A percentile compares a stretch with the other conserved stretches of the same genome.
Evolutionary conservation across 2,797 vertebrate genomes (phyloP).

Genomic region (Oreonectes daqikongensis): DNA sequence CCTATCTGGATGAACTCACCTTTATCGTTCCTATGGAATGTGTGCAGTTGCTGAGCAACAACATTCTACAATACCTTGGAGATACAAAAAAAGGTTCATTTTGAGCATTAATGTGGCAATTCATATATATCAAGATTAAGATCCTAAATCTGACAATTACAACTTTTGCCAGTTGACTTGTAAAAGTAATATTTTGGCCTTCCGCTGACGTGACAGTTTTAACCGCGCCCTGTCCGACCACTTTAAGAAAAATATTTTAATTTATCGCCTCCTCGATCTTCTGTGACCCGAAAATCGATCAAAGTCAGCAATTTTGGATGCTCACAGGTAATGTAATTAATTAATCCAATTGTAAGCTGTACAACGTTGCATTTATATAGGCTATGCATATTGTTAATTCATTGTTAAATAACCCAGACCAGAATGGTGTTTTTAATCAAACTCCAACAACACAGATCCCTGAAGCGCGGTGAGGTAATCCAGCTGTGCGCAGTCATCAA

Average conservation of each 20-base stretch:
- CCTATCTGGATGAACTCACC: slow-evolving; percentile 33
- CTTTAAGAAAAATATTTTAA: no score
- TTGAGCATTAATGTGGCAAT: slow-evolving; percentile 20
- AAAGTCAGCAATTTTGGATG: no score
- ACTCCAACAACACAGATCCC: no score
- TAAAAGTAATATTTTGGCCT: background rate
- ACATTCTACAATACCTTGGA: slow-evolving; percentile 21
- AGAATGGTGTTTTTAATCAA: no score
- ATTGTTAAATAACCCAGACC: no score
- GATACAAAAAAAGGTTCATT: slow-evolving; percentile 27
- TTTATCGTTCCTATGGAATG: slow-evolving; percentile 20
- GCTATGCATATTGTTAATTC: no score
- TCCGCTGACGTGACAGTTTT: background rate
- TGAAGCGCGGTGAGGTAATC: background rate
- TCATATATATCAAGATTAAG: slow-evolving; percentile 3
- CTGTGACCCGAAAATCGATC: no score
- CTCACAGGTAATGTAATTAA: no score
- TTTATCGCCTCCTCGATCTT: no score
- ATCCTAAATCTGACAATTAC: background rate
- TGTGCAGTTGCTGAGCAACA: slow-evolving; percentile 46
- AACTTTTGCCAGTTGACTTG: background rate
- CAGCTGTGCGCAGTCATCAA: background rate
- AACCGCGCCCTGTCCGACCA: background rate
- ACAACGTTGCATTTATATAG: no score
- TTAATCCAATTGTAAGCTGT: no score